Base-by-base conservation (phyloP, 2,797 vertebrate genomes). In the Xyrichtys novacula region DNA sequence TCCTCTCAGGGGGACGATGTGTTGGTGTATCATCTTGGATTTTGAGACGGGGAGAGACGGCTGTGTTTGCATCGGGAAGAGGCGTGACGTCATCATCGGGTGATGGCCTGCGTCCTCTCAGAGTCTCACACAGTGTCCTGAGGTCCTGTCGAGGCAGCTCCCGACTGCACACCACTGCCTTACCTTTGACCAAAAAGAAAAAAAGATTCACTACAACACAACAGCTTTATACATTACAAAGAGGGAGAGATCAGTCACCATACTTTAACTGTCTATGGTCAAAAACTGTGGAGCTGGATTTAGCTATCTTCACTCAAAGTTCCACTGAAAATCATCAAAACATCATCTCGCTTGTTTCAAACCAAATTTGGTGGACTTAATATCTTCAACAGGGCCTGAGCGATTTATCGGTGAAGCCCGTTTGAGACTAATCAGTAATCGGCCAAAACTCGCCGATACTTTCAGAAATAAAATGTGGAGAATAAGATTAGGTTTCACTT, bases 141-240 rank as follows among this genome's bases (percentile, higher is more conserved):
- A 99, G 93, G 85, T 99, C 95, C 85, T 96, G 96, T 20, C 93
- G 91, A 70, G 96, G 96, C 49, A 98, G 91, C 72, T 96, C 95
- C 71, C 94, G 94, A 85, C 97, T 98, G 84, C 96, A 98, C 54
- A 96, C 77, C 84, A 99, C 84, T 1, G 94, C 94, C 85, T 99
- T 99, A 36, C 97, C 98, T 99, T 84, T 3, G 43, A 65, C 16
- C 36, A 44, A 31, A 43, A 29, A 32, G 14, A 12, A 12, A 34
- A 34, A 12, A 3, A 16, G 2, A 15, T 56, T 85, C 2, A 72
- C 42, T 20, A 16, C 8, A 43, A 7, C 8, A 57, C 14, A 36
- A 7, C n/a, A 8, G 3, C 3, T 47, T 38, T 12, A 28, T 7
- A 28, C 10, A 10, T 28, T 15, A n/a, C 4, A 19, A 7, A 17